Evolutionary conservation across 2,888 invertebrate species (phyloP).

Genomic region (Coremacera marginata): DNA sequence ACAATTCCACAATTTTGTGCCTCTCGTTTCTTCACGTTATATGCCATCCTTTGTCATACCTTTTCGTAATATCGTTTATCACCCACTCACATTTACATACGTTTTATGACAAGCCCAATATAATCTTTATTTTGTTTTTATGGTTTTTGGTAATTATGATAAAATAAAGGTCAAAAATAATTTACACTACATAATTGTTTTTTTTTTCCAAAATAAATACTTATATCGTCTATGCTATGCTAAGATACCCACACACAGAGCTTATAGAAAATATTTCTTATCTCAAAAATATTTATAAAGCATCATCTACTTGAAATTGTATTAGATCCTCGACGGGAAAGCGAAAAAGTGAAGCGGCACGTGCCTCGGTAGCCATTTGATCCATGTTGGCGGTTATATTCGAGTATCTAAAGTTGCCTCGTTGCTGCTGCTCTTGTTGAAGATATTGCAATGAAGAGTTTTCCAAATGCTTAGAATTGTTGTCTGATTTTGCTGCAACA

Average conservation of each 20-base stretch:
- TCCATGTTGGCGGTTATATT: conserved; percentile 54
- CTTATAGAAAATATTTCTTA: not conserved
- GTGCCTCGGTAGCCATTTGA: conserved; percentile 62
- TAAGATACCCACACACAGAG: not conserved
- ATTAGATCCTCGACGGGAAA: conserved; percentile 67
- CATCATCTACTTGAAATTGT: conserved; percentile 67
- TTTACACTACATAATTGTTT: too few relatives aligned
- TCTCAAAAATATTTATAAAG: conserved; percentile 53
- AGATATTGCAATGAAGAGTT: conserved; percentile 44
- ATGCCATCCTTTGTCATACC: too few relatives aligned
- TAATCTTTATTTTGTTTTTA: not conserved
- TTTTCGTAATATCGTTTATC: too few relatives aligned
- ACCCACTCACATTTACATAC: too few relatives aligned
- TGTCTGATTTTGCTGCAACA: not conserved
- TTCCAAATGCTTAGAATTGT: conserved; percentile 35
- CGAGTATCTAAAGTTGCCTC: conserved; percentile 41
- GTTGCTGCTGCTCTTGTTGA: conserved; percentile 42
- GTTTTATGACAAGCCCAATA: too few relatives aligned
- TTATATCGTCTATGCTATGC: too few relatives aligned
- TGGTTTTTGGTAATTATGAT: not conserved
- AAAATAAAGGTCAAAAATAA: too few relatives aligned
- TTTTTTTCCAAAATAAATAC: too few relatives aligned
- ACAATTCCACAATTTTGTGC: too few relatives aligned
- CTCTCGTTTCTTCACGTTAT: too few relatives aligned
- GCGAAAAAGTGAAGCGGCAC: conserved; percentile 64